Base-by-base conservation (phyloP, 1,140 invertebrate genomes). In the Oscheius sp. region DNA sequence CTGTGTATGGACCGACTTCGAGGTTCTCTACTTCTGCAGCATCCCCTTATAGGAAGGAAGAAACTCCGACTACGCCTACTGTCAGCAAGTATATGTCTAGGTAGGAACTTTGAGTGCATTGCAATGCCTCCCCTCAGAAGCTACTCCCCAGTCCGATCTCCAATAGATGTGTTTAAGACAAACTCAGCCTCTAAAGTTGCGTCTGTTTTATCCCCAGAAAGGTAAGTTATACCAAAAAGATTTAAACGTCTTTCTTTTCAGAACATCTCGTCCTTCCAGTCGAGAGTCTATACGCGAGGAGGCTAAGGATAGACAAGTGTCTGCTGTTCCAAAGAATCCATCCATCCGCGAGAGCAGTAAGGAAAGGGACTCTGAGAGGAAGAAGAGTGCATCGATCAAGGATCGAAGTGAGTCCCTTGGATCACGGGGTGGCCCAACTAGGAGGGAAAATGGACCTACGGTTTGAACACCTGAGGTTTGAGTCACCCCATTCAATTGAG, bases 311-410 rank as follows among this genome's bases (percentile, higher is more conserved):
- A 7, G 49, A 23, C 49, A 55, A 15, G 49, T 55, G 7, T 55
- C 55, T 2, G n/a, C 34, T 28, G 55, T 55, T 35, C 67, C 67
- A 0, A 68, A 71, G 29, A 71, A 49, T 71, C 31, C 61, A 20
- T 52, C 59, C 13, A 71, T 63, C 26, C 52, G 68, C 46, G 68
- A 71, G 35, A 61, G 52, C 20, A 52, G 59, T 18, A 52, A 46
- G 28, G 68, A 71, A 29, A 63, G 68, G 52, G 68, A 68, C 3
- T 15, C 45, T n/a, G 67, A 71, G 2, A 63, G 58, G 15, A 18
- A 46, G 31, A 62, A 23, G 10, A 71, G 46, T 31, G 34, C 42
- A 18, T 63, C 42, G 46, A 58, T 3, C 1, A 71, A 68, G 61
- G 67, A 68, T 31, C 58, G 67, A 68, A 68, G 67, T 68, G 32